Evolutionary conservation across 2,797 vertebrate species (phyloP).

Genomic region (Parotocinclus haroldoi): DNA sequence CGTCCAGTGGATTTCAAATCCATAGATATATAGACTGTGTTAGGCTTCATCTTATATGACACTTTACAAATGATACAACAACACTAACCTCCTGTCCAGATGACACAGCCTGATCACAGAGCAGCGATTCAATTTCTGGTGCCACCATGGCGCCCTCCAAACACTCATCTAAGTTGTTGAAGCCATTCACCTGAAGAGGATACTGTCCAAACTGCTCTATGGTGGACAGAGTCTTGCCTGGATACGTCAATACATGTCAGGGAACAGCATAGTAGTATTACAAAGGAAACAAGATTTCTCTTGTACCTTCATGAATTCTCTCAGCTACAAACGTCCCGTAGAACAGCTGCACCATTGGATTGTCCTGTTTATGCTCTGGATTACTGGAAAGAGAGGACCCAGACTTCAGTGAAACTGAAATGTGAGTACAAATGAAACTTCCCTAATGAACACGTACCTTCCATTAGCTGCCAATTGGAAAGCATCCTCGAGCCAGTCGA

Average conservation of each 20-base stretch:
- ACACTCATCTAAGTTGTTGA: constrained; percentile 88
- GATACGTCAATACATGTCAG: constrained; percentile 18
- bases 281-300: neutral
- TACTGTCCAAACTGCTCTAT: constrained; percentile 97
- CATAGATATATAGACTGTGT: too few relatives aligned
- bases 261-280: neutral
- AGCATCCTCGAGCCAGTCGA: constrained; percentile 95
- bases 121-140: constrained; percentile 80
- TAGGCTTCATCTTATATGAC: too few relatives aligned
- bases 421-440: neutral
- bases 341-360: constrained; percentile 97
- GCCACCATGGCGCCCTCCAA: constrained; percentile 95
- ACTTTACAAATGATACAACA: neutral
- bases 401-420: constrained; percentile 8
- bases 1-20: too few relatives aligned
- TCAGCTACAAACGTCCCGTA: constrained; percentile 93
- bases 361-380: constrained; percentile 81
- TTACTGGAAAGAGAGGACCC: constrained; percentile 60
- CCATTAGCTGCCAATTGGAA: constrained; percentile 86
- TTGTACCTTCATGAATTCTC: constrained; percentile 83
- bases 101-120: constrained; percentile 70
- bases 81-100: constrained; percentile 83
- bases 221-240: constrained; percentile 85
- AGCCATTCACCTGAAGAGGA: constrained; percentile 96
- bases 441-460: constrained; percentile 71